Conservation (phyloP, 30 jellyfish, hydroid and myxozoan genomes). For the Nemopilema nomurai region DNA sequence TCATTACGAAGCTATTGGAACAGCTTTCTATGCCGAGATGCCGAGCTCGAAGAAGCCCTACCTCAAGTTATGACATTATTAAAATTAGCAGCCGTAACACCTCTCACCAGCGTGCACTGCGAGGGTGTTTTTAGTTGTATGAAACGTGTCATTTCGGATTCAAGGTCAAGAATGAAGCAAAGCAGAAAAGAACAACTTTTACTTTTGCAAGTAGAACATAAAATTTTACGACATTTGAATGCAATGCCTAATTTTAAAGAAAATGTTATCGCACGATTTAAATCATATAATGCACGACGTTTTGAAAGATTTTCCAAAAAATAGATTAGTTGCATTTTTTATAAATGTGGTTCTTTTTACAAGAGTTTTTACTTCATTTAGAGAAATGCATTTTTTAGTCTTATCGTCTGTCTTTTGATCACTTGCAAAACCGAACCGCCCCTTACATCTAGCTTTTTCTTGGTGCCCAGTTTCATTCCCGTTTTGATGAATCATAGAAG, state of each 20-base stretch:
- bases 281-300: not conserved
- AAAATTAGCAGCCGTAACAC: conserved; percentile 35
- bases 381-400: not conserved
- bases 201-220: conserved; percentile 7
- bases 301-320: not conserved
- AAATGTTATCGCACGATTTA: conserved; percentile 12
- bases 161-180: conserved; percentile 26
- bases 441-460: not conserved
- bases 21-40: conserved; percentile 3
- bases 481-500: not conserved
- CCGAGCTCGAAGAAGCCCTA: conserved; percentile 29
- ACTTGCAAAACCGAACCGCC: not conserved
- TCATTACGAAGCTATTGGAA: conserved; percentile 46
- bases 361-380: not conserved
- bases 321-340: not conserved
- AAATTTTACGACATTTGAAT: not conserved
- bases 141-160: conserved; percentile 24
- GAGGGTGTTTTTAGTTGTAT: not conserved
- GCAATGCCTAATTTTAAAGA: not conserved
- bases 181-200: not conserved
- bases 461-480: not conserved
- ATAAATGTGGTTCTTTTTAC: not conserved
- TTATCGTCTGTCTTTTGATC: not conserved
- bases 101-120: conserved; percentile 27
- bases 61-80: conserved; percentile 32